These are phyloP conservation scores for Oreochromis niloticus DNA, from an alignment of 2,113 vertebrate genomes.

Conservation along the genomic window DNA sequence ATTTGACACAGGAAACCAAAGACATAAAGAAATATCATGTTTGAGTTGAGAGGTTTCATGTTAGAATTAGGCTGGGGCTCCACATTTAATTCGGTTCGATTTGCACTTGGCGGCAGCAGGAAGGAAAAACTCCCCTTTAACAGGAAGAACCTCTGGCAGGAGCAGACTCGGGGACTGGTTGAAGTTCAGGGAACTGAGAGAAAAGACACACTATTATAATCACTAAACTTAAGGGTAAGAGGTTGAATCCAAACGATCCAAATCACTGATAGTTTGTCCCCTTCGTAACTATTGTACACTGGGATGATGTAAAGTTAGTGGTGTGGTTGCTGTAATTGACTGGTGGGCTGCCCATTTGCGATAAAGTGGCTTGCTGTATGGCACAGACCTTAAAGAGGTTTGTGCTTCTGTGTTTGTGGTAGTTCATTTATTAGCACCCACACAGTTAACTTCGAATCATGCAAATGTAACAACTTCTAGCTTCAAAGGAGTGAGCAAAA, in stretches of 20 bases:
- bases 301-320: not conserved
- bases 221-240: not conserved
- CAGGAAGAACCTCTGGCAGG: not conserved
- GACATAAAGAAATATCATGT: not conserved
- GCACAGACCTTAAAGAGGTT: not conserved
- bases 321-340: not conserved
- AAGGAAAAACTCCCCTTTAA: not conserved
- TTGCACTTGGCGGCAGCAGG: not conserved
- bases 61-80: not conserved
- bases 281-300: not conserved
- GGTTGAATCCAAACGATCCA: not conserved
- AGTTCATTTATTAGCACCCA: not conserved
- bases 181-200: not conserved
- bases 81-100: accelerated
- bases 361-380: not conserved
- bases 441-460: not conserved
- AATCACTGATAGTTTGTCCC: not conserved
- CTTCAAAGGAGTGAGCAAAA: not conserved
- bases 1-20: not conserved
- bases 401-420: not conserved
- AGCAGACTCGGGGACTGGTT: not conserved
- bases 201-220: not conserved
- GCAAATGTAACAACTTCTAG: not conserved
- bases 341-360: not conserved
- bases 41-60: not conserved